phyloP scores from a whole-genome alignment of 2,113 vertebrate genomes.

The rat (Rattus norvegicus) region GRCr8 NC_086023.1:167210001-167210500 shows the following conservation, averaged over 20 bases:
- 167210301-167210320: background rate
- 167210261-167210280: background rate
- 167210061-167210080: conserved; percentile 76
- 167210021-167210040: conserved; percentile 81
- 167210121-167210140: accelerated
- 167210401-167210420: background rate
- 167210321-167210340: background rate
- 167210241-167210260: background rate
- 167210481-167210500: background rate
- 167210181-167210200: background rate
- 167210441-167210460: background rate
- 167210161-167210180: accelerated
- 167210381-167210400: background rate
- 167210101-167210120: conserved; percentile 11
- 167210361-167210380: background rate
- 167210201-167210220: background rate
- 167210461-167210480: background rate
- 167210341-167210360: accelerated
- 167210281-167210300: background rate
- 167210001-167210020: conserved; percentile 83
- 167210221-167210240: background rate
- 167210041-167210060: conserved; percentile 72
- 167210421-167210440: background rate
- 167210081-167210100: conserved; percentile 27
- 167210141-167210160: accelerated